Conservation (phyloP, 1,140 invertebrate genomes). For the Drosophila bipectinata region DNA sequence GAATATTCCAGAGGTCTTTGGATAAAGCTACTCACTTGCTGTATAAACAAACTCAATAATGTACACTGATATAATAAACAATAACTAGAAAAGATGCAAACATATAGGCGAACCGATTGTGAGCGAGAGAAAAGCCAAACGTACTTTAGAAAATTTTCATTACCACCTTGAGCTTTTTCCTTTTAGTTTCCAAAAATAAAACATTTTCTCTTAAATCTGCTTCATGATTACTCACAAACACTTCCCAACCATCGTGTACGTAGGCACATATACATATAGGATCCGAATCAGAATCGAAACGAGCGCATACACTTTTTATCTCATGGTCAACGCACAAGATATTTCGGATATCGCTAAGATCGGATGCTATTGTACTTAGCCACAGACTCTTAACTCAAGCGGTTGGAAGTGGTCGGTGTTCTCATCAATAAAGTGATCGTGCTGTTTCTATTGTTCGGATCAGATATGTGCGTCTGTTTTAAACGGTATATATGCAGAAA, state of each 20-base stretch:
- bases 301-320: slow-evolving; percentile 65
- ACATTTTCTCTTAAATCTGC: slow-evolving; percentile 68
- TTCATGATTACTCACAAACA: slow-evolving; percentile 39
- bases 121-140: slow-evolving; percentile 53
- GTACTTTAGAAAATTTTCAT: slow-evolving; percentile 66
- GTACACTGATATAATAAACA: slow-evolving; percentile 48
- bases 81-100: slow-evolving; percentile 27
- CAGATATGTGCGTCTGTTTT: slow-evolving; percentile 30
- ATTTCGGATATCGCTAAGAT: slow-evolving; percentile 52
- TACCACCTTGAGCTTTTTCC: slow-evolving; percentile 73
- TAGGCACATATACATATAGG: slow-evolving; percentile 31
- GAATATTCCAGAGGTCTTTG: slow-evolving; percentile 18
- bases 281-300: slow-evolving; percentile 43
- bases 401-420: slow-evolving; percentile 24
- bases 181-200: slow-evolving; percentile 70
- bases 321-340: slow-evolving; percentile 73
- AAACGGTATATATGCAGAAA: slow-evolving; percentile 10
- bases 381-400: slow-evolving; percentile 36
- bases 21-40: slow-evolving; percentile 3
- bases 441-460: neutral
- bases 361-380: slow-evolving; percentile 39
- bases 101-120: slow-evolving; percentile 20
- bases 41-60: slow-evolving; percentile 42
- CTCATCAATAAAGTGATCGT: slow-evolving; percentile 4
- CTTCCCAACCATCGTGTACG: slow-evolving; percentile 16